Conservation (phyloP, 92 coral and sea anemone genomes). For the Epizoanthus rinbou region DNA sequence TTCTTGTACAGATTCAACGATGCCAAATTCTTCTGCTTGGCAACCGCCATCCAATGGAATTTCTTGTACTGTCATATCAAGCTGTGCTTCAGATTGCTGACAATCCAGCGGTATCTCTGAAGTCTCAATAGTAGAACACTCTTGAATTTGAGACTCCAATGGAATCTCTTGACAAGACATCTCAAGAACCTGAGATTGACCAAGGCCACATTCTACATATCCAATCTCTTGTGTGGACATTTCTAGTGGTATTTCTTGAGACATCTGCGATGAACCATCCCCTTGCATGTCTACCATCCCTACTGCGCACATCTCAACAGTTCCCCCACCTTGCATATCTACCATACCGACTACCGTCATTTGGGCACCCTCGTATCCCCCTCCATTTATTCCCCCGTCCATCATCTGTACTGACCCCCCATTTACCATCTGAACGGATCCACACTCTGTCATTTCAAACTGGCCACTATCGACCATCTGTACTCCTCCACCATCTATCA, state of each 20-base stretch:
- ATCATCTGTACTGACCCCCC: not conserved
- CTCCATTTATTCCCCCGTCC: not conserved
- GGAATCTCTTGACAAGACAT: slow-evolving; percentile 28
- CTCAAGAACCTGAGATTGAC: slow-evolving; percentile 15
- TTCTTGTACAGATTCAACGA: slow-evolving; percentile 12
- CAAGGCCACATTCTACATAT: not conserved
- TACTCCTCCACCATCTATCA: not conserved
- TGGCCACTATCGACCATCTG: slow-evolving; percentile 8
- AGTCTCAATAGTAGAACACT: too few relatives aligned
- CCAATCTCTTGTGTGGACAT: slow-evolving; percentile 20
- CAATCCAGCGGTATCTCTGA: too few relatives aligned
- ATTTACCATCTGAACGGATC: slow-evolving; percentile 12
- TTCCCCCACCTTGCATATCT: not conserved
- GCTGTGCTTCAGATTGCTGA: slow-evolving; percentile 13
- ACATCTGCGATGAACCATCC: not conserved
- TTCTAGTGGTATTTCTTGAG: slow-evolving; percentile 26
- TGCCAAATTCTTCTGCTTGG: slow-evolving; percentile 34
- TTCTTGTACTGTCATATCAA: slow-evolving; percentile 1
- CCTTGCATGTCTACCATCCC: not conserved
- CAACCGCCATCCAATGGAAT: slow-evolving; percentile 29
- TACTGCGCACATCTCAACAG: not conserved
- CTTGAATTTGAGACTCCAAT: slow-evolving; percentile 1
- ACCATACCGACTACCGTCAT: slow-evolving; percentile 1
- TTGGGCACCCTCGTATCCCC: not conserved
- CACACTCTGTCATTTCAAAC: not conserved